Base-by-base conservation (phyloP, 2,113 vertebrate genomes). In the Campylorhamphus procurvoides region DNA sequence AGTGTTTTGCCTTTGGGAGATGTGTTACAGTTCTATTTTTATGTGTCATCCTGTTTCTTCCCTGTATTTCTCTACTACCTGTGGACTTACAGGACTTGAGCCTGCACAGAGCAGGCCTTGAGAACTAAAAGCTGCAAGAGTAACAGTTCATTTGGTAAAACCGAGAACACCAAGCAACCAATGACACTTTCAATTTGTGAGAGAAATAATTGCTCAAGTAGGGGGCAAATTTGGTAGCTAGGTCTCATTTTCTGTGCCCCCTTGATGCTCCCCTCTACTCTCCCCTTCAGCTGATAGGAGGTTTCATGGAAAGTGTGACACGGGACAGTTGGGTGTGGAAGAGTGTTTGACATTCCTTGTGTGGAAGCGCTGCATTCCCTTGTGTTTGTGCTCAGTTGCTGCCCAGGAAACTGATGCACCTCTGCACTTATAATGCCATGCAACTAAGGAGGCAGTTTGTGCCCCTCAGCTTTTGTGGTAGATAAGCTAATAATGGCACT, bases 151-250 rank as follows among this genome's bases (percentile, higher is more conserved):
- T 42, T 39, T 62, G 31, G 8, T 76, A 52, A n/a, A 31, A n/a
- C 22, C 0, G 0, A 59, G 59, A 50, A 42, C 29, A 25, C 24
- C 0, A 0, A 0, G 0, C 29, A 22, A 9, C 56, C 35, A 15
- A 0, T 2, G 3, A 9, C n/a, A 2, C 66, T 69, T 73, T 79
- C 10, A 28, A 1, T 75, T 85, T 8, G 4, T 29, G 18, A 29
- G 1, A 20, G 35, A 67, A 79, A 20, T 79, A 35, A 35, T 72
- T 73, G 28, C 25, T 12, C 17, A 42, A 59, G 23, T 1, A 19
- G 35, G 47, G 53, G 73, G 56, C 15, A 84, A 58, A 80, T 56
- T 14, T 2, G 3, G 9, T 44, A 33, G 63, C 46, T 6, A 31
- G 46, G 9, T 79, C n/a, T 58, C 23, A 4, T 72, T 64, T 63